These are phyloP conservation scores for Ennomos fuscantarius DNA, from an alignment of 2,888 invertebrate genomes.

Conservation along the genomic window DNA sequence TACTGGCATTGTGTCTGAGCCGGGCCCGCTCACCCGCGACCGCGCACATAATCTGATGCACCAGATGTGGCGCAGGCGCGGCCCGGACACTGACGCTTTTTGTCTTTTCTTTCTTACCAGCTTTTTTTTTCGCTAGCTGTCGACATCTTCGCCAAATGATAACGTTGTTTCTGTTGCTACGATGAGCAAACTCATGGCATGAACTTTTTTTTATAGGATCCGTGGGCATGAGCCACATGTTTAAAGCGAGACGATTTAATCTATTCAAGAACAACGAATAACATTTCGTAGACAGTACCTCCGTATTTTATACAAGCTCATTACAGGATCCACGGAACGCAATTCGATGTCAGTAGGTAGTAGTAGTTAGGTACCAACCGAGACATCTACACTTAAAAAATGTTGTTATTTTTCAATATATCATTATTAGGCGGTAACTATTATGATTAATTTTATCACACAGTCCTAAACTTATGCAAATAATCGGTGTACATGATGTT, in stretches of 20 bases:
- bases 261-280: neutral
- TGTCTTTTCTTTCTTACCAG: conserved; percentile 63
- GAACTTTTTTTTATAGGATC: conserved; percentile 1
- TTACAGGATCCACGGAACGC: no score
- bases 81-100: conserved; percentile 67
- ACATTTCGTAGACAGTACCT: neutral
- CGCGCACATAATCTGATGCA: conserved; percentile 80
- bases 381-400: no score
- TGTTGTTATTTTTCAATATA: no score
- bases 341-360: no score
- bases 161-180: neutral
- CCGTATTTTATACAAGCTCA: no score
- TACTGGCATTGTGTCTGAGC: conserved; percentile 57
- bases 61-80: conserved; percentile 83
- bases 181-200: neutral
- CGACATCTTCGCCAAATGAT: conserved; percentile 25
- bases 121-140: conserved; percentile 49
- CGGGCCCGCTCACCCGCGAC: conserved; percentile 71
- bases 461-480: no score
- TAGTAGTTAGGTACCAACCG: no score
- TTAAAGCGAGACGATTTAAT: no score
- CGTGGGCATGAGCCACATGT: neutral
- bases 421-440: no score
- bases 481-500: no score
- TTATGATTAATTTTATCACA: no score